Percentiles rank a stretch among this genome's conserved stretches.
These are phyloP conservation scores for Harpegnathos saltator DNA, from an alignment of 1,140 invertebrate genomes.

Conservation along the genomic window DNA sequence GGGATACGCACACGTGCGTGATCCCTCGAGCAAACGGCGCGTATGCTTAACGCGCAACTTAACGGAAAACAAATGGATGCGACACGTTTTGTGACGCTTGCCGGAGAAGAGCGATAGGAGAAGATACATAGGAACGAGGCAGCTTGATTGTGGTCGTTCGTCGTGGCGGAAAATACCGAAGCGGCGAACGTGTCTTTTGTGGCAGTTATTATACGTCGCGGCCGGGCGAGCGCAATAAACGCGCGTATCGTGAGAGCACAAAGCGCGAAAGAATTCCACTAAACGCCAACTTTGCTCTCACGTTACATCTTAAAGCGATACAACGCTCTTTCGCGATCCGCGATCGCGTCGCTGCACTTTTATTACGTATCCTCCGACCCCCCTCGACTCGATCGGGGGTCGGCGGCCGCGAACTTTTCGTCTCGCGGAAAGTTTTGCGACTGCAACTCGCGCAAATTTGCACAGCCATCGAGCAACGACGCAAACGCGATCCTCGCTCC, in stretches of 20 bases:
- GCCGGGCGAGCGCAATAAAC: constrained; percentile 44
- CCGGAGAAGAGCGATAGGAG: background rate
- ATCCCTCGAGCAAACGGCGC: constrained; percentile 9
- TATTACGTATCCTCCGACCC: constrained; percentile 33
- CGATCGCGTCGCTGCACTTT: constrained; percentile 45
- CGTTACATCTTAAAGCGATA: constrained; percentile 57
- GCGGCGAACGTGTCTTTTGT: constrained; percentile 41
- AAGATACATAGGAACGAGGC: background rate
- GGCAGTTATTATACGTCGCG: constrained; percentile 51
- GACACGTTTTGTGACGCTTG: background rate
- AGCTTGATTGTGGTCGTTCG: background rate
- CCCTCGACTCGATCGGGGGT: background rate
- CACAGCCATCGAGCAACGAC: background rate
- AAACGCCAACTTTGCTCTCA: constrained; percentile 46
- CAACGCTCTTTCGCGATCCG: constrained; percentile 12
- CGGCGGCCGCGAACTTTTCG: background rate
- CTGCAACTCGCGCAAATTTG: constrained; percentile 1
- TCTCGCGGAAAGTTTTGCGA: background rate
- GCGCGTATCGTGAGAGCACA: constrained; percentile 36
- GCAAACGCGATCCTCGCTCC: background rate
- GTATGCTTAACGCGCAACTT: background rate
- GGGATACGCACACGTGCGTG: background rate
- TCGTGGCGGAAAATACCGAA: constrained; percentile 29
- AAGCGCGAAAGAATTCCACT: constrained; percentile 42
- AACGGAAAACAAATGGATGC: background rate